Conservation (phyloP, 2,113 vertebrate genomes). For the Canis aureus region DNA sequence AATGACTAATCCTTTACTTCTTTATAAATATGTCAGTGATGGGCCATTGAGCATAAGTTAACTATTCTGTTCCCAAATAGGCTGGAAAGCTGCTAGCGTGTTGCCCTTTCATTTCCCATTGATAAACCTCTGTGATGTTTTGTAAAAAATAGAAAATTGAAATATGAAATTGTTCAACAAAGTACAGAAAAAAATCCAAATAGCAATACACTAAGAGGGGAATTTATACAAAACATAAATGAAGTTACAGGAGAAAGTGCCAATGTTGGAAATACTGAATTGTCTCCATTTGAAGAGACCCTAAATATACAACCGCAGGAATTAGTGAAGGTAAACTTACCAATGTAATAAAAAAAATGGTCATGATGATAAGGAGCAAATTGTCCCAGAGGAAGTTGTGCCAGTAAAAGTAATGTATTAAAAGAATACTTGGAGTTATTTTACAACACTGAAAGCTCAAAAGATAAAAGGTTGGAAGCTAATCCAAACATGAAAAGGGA, state of each 20-base stretch:
- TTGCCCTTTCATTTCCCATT: not conserved
- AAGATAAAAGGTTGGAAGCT: not conserved
- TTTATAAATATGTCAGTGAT: not conserved
- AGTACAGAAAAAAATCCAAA: not conserved
- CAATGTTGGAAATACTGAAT: not conserved
- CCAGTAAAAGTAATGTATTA: not conserved
- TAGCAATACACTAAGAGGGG: not conserved
- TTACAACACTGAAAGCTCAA: not conserved
- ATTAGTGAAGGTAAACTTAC: not conserved
- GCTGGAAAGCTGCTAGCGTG: not conserved
- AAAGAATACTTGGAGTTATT: not conserved
- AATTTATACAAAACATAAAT: not conserved
- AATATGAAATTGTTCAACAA: not conserved
- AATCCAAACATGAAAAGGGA: not conserved
- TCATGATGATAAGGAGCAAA: not conserved
- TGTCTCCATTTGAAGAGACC: not conserved
- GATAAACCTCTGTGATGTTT: not conserved
- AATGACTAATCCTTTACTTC: not conserved
- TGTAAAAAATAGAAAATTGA: not conserved
- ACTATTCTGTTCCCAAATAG: not conserved
- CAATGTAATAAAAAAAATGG: not conserved
- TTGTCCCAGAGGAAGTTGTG: not conserved
- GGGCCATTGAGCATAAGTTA: not conserved
- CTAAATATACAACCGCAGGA: not conserved
- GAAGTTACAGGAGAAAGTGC: not conserved